Base-by-base conservation (phyloP, 2,888 invertebrate genomes). In the Microctonus aethiopoides region DNA sequence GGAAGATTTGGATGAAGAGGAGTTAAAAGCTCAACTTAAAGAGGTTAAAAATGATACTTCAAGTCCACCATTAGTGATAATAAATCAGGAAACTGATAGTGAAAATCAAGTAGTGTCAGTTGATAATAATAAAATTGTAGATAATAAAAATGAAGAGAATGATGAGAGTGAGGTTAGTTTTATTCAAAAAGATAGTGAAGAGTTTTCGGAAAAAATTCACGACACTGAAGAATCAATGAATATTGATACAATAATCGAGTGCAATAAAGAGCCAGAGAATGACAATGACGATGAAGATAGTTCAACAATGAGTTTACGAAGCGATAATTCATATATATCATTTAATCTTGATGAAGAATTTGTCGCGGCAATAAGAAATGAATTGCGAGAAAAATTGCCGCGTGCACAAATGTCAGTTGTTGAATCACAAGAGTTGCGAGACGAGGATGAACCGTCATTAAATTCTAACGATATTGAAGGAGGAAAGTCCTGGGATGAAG, bases 341-440 rank as follows among this genome's bases (percentile, higher is more conserved):
- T 89, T 91, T 69, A 89, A 89, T 20, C 86, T 92, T 71, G 92
- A 93, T 78, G 92, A 92, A 78, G 93, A 92, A 79, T 91, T 92
- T 76, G 92, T 93, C 78, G 89, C 91, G 46, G 93, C 93, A 0
- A 88, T 93, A 71, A 87, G 93, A 71, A 92, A 92, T 78, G 93
- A 93, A 83, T 84, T 93, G 56, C 88, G 91, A 76, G 89, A 91
- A 77, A 93, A 93, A 83, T 87, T 93, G 74, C 93, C 93, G 10
- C 88, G 91, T 70, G 92, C 92, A 59, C 92, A 92, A 87, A 84
- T 83, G 82, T 76, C 83, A n/a, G 80, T 86, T 6, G 75, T 84
- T 10, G 86, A 86, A 68, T 75, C 81, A 7, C 77, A 79, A 36
- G 86, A 86, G 60, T 75, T 78, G 0, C 80, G 79, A 1, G 83